Base-by-base conservation (phyloP, 2,113 vertebrate species). In the Proteles cristata region DNA sequence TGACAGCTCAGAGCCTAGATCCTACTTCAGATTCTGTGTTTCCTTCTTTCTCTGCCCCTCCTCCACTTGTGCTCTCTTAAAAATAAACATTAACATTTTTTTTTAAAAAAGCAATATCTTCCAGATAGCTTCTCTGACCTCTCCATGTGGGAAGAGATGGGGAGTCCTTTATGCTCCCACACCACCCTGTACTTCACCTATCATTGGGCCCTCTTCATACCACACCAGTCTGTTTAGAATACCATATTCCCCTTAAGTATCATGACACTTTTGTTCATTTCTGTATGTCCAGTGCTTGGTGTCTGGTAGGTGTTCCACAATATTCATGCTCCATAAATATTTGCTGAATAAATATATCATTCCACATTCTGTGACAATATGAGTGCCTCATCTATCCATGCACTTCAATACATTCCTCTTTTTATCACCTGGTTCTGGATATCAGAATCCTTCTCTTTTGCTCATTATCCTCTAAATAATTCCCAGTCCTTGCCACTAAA, bases 121-220 rank as follows among this genome's bases (percentile, higher is more conserved):
- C n/a, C 31, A 4, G 48, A n/a, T 28, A 86, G 87, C 83, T 48
- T 93, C 65, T 88, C 48, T 33, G 25, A 16, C 26, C 16, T 45
- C 23, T 17, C 43, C 48, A 0, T 1, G 21, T 11, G 16, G 25
- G n/a, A 7, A 33, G 53, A 35, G 63, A 66, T 15, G 7, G 50
- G 7, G 21, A 21, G 33, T 53, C 53, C 28, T 53, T 0, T 15
- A 39, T 4, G 15, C 0, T 45, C 35, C 26, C 17, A 21, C 0
- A 14, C 45, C 1, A 4, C 15, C 26, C 63, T 35, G 17, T 61
- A 10, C 23, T n/a, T 35, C 15, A 73, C 33, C 28, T 12, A 2
- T 12, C 17, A 31, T 3, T 19, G 23, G 31, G 4, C 11, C 39
- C 6, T 21, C 16, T 19, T 9, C 21, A 16, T 5, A 7, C 26